Conservation (phyloP, 2,797 vertebrate species). For the Platalea minor region DNA sequence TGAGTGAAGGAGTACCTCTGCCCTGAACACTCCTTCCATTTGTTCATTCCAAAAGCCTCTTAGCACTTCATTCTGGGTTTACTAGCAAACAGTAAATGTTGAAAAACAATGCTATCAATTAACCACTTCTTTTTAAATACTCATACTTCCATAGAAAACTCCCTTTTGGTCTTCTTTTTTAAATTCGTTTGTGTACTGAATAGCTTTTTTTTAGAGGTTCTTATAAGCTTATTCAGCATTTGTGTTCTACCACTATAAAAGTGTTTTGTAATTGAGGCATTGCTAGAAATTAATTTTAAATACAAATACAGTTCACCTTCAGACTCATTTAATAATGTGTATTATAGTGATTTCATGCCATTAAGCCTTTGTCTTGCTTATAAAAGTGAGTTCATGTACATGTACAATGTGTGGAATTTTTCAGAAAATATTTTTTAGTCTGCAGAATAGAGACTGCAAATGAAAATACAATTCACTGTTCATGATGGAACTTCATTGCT, state of each 20-base stretch:
- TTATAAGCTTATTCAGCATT: background rate
- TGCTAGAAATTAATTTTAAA: background rate
- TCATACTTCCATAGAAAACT: background rate
- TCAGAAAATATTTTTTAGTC: background rate
- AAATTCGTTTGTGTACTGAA: background rate
- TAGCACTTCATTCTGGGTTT: background rate
- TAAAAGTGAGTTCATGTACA: no score
- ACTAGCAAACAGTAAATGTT: background rate
- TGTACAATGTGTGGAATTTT: background rate
- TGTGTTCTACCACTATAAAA: background rate
- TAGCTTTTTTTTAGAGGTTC: background rate
- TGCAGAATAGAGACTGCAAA: background rate
- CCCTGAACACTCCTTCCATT: background rate
- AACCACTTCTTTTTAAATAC: background rate
- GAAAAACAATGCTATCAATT: background rate
- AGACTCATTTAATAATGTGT: background rate
- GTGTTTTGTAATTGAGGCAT: background rate
- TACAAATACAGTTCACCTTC: background rate
- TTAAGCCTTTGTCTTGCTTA: background rate
- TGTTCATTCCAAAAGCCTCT: background rate
- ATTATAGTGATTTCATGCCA: background rate
- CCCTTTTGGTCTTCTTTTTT: fast-evolving
- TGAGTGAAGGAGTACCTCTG: background rate
- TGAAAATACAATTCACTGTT: background rate
- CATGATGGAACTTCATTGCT: background rate